Percentiles rank a stretch among this genome's conserved stretches.
Conservation (phyloP, 2,113 vertebrate genomes). For the Mellivora capensis region DNA sequence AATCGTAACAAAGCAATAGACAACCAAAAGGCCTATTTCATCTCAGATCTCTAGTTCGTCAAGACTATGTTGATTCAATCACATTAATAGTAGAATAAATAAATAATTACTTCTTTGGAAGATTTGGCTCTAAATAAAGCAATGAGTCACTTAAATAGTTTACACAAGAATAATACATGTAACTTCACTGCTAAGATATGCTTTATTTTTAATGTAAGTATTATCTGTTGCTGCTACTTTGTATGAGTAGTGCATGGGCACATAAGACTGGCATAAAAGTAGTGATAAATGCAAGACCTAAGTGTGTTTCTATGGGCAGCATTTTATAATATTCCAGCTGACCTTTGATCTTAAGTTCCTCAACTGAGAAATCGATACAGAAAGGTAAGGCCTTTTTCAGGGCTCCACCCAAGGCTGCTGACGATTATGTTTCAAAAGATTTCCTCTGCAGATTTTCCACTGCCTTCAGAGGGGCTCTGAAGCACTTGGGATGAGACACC, state of each 20-base stretch:
- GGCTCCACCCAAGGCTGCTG: slow-evolving; percentile 71
- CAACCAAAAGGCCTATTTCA: not conserved
- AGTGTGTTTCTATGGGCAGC: slow-evolving; percentile 44
- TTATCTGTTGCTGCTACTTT: not conserved
- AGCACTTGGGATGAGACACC: slow-evolving; percentile 74
- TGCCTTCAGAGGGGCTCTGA: slow-evolving; percentile 55
- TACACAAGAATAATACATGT: not conserved
- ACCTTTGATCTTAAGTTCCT: slow-evolving; percentile 39
- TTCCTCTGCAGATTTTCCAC: slow-evolving; percentile 79
- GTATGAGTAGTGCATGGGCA: not conserved
- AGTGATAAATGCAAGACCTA: slow-evolving; percentile 32
- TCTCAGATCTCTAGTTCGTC: not conserved
- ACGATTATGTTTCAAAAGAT: slow-evolving; percentile 77
- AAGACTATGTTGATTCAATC: not conserved
- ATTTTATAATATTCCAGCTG: slow-evolving; percentile 54
- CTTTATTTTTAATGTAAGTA: slow-evolving; percentile 12
- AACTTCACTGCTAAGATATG: not conserved
- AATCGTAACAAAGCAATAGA: not conserved
- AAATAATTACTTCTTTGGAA: not conserved
- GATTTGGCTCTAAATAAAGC: not conserved
- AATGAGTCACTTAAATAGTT: not conserved
- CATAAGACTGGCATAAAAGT: not conserved
- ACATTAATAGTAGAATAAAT: not conserved
- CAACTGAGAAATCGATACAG: slow-evolving; percentile 63
- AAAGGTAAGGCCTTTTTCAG: slow-evolving; percentile 52